A percentile compares a stretch with the other conserved stretches of the same genome.
Evolutionary conservation across 2,113 vertebrate species (phyloP).

Genomic region (Gallinago undulata): DNA sequence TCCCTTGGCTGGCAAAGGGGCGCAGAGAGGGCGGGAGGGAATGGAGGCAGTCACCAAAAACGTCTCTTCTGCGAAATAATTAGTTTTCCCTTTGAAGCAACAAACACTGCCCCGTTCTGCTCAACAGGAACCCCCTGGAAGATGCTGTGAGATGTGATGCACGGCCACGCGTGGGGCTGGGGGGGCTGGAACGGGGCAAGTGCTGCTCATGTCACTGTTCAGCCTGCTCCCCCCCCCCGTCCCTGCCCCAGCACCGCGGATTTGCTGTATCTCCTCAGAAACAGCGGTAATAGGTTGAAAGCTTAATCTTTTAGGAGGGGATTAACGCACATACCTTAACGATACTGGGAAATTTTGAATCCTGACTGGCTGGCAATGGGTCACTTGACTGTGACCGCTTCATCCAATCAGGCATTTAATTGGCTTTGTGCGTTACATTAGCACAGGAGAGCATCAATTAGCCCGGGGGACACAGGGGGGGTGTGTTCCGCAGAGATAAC

Average conservation of each 20-base stretch:
- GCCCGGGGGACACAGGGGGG: background rate
- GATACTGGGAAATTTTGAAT: background rate
- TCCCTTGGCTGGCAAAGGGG: background rate
- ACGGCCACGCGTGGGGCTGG: rapidly evolving
- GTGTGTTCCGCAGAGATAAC: background rate
- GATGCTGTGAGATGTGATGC: background rate
- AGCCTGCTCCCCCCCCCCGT: background rate
- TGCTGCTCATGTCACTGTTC: background rate
- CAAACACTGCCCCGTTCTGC: background rate
- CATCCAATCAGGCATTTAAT: slow-evolving; percentile 55
- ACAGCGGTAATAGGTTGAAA: background rate
- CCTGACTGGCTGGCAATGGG: background rate
- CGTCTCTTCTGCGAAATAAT: background rate
- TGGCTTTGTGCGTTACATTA: background rate
- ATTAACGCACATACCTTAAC: background rate
- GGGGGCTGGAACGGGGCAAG: background rate
- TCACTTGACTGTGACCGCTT: background rate
- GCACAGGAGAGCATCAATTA: background rate
- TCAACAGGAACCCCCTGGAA: background rate
- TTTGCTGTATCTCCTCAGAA: background rate
- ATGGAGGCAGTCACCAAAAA: background rate
- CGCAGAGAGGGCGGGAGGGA: background rate
- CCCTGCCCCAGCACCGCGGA: background rate
- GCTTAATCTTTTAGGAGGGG: slow-evolving; percentile 24
- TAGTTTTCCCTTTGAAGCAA: background rate